Evolutionary conservation across 2,113 vertebrate genomes (phyloP), one percentile per base, ranked within the genome.

Genomic region (Malurus alboscapulatus): DNA sequence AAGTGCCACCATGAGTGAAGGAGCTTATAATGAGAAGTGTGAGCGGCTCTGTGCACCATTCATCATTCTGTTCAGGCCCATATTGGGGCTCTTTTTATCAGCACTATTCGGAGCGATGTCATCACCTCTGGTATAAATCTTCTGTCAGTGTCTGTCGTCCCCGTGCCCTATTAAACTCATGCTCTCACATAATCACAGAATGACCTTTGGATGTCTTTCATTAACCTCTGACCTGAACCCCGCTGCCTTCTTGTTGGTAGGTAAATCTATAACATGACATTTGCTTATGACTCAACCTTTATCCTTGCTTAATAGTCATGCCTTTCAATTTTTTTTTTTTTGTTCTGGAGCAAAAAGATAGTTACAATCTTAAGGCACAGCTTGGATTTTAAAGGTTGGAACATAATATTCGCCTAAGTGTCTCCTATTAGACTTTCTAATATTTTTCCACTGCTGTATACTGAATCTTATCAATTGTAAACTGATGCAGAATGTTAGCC

Each of bases 81-180:
- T 98, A 98, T 97, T 96, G 97, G 98, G 98, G 98, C 98, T 98
- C 98, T 98, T 98, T 98, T 98, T 99, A 99, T 99, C 99, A 98
- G 98, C 98, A 98, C 97, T 98, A 98, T 98, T 98, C 98, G 97
- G 98, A 98, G 98, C 96, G 2, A 97, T 99, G 98, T 99, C 98
- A 98, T 98, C 98, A 96, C 80, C 96, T 91, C 93, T 90, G 98
- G 98, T 98, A 99, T 99, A 99, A 99, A 99, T 99, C 99, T 99
- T 98, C 98, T 98, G 98, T 98, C 97, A 97, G 96, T 96, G 97
- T 95, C 98, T 98, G 96, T 98, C 97, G 82, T 98, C 96, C 97
- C 96, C 14, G 96, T 97, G 98, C 98, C 96, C 98, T 98, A 99
- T 99, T 99, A 99, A 97, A 97, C 96, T 97, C 97, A 94, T 94